These are phyloP conservation scores for Coturnix japonica DNA, from an alignment of 2,113 vertebrate genomes.

Conservation along the genomic window DNA sequence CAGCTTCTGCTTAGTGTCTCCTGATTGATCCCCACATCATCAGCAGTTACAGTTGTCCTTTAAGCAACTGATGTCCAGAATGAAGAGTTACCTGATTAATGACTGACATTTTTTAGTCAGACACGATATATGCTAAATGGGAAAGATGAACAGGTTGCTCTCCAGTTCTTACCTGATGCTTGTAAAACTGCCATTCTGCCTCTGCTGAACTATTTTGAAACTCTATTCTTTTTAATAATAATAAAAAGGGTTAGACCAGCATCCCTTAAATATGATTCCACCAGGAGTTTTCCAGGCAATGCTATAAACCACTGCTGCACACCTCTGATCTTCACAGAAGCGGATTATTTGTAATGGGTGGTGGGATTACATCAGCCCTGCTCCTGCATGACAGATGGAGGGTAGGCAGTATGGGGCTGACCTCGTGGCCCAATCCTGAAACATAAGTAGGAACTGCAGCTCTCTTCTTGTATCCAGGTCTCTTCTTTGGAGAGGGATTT, in stretches of 20 bases:
- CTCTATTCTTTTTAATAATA: not conserved
- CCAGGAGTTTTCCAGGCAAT: not conserved
- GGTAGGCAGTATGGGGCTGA: not conserved
- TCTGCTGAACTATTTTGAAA: not conserved
- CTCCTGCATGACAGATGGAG: not conserved
- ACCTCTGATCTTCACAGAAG: not conserved
- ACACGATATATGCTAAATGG: not conserved
- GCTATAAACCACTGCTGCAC: constrained; percentile 28
- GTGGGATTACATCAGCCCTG: not conserved
- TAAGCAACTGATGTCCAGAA: not conserved
- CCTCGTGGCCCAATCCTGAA: accelerated
- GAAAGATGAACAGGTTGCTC: not conserved
- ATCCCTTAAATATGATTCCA: not conserved
- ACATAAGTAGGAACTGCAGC: not conserved
- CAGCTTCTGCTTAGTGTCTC: constrained; percentile 26
- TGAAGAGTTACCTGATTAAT: not conserved
- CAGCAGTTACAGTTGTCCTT: not conserved
- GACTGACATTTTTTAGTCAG: not conserved
- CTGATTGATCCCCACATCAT: not conserved
- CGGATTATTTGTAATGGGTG: not conserved
- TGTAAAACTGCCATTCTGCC: constrained; percentile 29
- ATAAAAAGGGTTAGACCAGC: not conserved
- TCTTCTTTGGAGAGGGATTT: not conserved
- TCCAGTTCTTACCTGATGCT: not conserved
- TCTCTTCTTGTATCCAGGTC: not conserved